Evolutionary conservation across 1,140 invertebrate species (phyloP), one percentile per base, ranked within the genome.

Genomic region (Drosophila ficusphila): DNA sequence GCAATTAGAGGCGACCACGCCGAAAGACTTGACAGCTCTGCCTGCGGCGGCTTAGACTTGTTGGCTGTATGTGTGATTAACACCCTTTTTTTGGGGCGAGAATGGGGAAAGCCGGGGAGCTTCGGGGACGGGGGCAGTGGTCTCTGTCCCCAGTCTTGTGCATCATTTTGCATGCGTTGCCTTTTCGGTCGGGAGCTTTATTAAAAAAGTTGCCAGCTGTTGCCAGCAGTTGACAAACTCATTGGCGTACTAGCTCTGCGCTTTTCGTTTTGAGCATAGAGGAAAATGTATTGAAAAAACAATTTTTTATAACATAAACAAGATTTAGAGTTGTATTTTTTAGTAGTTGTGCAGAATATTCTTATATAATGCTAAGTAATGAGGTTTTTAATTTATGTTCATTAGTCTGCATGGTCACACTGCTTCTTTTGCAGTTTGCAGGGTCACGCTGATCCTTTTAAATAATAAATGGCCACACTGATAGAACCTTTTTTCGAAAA

Each of bases 151-250:
- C 53, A 14, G 64, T 48, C 58, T 52, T 53, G 38, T 72, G 77
- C 64, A 85, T 76, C 57, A 64, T 65, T 72, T 79, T 85, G 78
- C 82, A 81, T 86, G 81, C 76, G 49, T 76, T 71, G 46, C 34
- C 58, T 65, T 65, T 67, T 67, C 25, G 62, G 62, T 60, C 3
- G 60, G 44, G 27, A 33, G 58, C 68, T 83, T 81, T 86, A 86
- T 86, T 86, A 86, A 88, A 86, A 88, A 86, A 88, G 82, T 86
- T 73, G 56, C 69, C 67, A 60, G 67, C 68, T 76, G 70, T 73
- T 61, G 47, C 70, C 70, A 48, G 60, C 82, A 76, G 76, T 88
- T 88, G 82, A 86, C 82, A 86, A 88, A 88, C 81, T 86, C 82
- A 88, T 81, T 68, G 72, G 51, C 51, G 39, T 53, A 33, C 31